Base-by-base conservation (phyloP, 2,797 vertebrate species). In the Fistularia commersonii region DNA sequence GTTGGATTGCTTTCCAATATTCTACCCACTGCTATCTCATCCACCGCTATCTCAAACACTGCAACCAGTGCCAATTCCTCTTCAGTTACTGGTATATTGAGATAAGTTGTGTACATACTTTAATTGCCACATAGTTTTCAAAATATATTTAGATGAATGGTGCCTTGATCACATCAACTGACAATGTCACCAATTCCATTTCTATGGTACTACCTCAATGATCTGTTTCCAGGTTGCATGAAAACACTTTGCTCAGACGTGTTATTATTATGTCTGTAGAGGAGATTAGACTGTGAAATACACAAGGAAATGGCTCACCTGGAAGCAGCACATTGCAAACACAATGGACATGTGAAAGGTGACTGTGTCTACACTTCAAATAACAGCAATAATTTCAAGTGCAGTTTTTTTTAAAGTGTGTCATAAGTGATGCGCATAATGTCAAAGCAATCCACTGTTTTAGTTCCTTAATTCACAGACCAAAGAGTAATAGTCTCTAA, bases 181-280 rank as follows among this genome's bases (percentile, higher is more conserved):
- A 23, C 23, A 23, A 23, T 23, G 23, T 4, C 23, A 2, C 23
- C 8, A 45, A 23, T 45, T 54, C 7, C 35, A 23, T 60, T 33
- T 50, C 40, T 41, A 47, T 56, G 45, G 48, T 32, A 1, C 13
- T 11, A 32, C 38, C 14, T 38, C 50, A 44, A 23, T 8, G 41
- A 35, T 49, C 12, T 54, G 42, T 45, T 39, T 57, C 34, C 47
- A 67, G 23, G 32, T n/a, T 43, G 11, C 9, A 51, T 55, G 56
- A 45, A 69, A 42, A 15, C 34, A 37, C 40, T 8, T 35, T 5
- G 51, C 58, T 61, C 40, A 14, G 54, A 39, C 57, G 60, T 66
- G 34, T 66, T 66, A 31, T 69, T 74, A 59, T 74, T 69, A 61
- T 67, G 52, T 51, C 59, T 59, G 14, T 48, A 13, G 47, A 49